Evolutionary conservation across 2,888 invertebrate species (phyloP).

Genomic region (Nephrocerus scutellatus): DNA sequence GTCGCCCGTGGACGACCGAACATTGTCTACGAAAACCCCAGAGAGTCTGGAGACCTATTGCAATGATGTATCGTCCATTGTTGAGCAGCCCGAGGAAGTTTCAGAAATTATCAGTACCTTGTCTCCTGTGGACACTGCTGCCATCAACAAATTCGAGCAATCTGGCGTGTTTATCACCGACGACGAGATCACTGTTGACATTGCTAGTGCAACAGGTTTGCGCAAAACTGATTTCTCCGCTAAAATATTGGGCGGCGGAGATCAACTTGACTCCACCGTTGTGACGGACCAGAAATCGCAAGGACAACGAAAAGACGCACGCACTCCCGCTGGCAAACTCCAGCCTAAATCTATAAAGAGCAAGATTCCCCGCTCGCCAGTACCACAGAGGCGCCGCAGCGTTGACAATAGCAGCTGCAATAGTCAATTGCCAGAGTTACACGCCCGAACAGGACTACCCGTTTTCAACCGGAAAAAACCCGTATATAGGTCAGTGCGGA

Average conservation of each 20-base stretch:
- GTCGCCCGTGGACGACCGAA: slow-evolving; percentile 46
- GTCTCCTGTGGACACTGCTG: slow-evolving; percentile 12
- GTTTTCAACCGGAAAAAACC: slow-evolving; percentile 42
- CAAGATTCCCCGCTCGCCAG: slow-evolving; percentile 46
- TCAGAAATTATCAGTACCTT: slow-evolving; percentile 18
- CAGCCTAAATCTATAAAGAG: slow-evolving; percentile 43
- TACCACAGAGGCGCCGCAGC: slow-evolving; percentile 41
- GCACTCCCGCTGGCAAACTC: background rate
- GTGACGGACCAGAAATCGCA: background rate
- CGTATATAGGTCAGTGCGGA: slow-evolving; percentile 46
- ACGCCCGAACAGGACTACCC: slow-evolving; percentile 33
- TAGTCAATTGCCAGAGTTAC: slow-evolving; percentile 35
- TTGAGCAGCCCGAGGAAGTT: slow-evolving; percentile 12
- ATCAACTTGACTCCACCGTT: slow-evolving; percentile 30
- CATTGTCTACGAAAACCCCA: slow-evolving; percentile 30
- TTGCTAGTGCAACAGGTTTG: slow-evolving; percentile 62
- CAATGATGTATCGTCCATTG: slow-evolving; percentile 23
- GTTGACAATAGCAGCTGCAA: slow-evolving; percentile 39
- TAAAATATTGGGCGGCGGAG: slow-evolving; percentile 55
- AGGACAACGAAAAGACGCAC: slow-evolving; percentile 11
- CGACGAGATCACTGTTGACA: slow-evolving; percentile 53
- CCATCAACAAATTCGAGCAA: slow-evolving; percentile 38
- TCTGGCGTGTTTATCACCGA: slow-evolving; percentile 45
- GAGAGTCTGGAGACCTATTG: slow-evolving; percentile 31
- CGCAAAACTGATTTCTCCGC: slow-evolving; percentile 64